Evolutionary conservation across 2,113 vertebrate genomes (phyloP), one percentile per base, ranked within the genome.

Genomic region (Anthoscopus minutus): DNA sequence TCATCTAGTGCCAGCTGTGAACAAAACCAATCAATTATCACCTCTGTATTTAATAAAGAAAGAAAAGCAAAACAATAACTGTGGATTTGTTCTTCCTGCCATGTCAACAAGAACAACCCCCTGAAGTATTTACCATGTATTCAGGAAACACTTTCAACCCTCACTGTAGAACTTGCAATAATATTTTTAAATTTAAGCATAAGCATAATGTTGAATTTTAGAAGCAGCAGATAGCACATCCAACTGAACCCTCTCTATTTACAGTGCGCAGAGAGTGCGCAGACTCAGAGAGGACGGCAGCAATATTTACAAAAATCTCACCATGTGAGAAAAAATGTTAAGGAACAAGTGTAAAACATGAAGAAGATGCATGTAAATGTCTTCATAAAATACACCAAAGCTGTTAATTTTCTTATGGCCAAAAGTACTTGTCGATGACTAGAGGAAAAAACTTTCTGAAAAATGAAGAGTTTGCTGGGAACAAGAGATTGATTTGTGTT

Each of bases 21-120:
- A 60, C 40, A 84, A 93, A 92, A 33, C 48, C 65, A 72, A 82
- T 61, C 86, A 95, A 94, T 92, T 91, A 79, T 79, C 87, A 84
- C 81, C 78, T 92, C 65, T 84, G 30, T 35, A 57, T 56, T 87
- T 85, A 91, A 87, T 38, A 70, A 81, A 61, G 25, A 83, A 86
- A 71, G 48, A n/a, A 74, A 92, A 85, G 37, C 18, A 25, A 58
- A 89, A 73, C 20, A 28, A 35, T 19, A 48, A 61, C 24, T 10
- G 19, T 73, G 78, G 80, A 31, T 51, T 35, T 85, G 20, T 56
- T 81, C 42, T 86, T 65, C 45, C 76, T 86, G 22, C 37, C 74
- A 53, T 37, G 48, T 77, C 72, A 42, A 74, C n/a, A 62, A 33
- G 47, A 45, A 28, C 42, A 42, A 48, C 20, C 31, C 31, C 30